A percentile compares a stretch with the other conserved stretches of the same genome.
Evolutionary conservation across 1,140 invertebrate genomes (phyloP).

Genomic region (Pachyrhynchus sulphureomaculatus): DNA sequence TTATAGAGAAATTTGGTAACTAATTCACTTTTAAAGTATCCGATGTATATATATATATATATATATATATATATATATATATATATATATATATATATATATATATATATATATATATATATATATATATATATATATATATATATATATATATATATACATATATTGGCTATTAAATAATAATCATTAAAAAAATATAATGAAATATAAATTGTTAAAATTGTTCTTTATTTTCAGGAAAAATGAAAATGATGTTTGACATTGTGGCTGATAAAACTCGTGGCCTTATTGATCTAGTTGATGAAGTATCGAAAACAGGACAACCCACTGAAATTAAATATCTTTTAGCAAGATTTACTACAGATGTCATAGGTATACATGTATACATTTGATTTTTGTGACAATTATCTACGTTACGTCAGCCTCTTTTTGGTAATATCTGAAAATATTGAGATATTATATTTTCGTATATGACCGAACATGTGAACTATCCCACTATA

Average conservation of each 20-base stretch:
- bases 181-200: too few species aligned
- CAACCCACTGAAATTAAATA: conserved; percentile 1
- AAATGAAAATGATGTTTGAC: conserved; percentile 16
- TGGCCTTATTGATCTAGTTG: neutral
- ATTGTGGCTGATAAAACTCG: neutral
- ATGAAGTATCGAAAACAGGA: neutral
- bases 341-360: conserved; percentile 5
- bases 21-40: too few species aligned
- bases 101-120: too few species aligned
- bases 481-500: too few species aligned
- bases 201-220: neutral
- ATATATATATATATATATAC: too few species aligned
- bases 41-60: too few species aligned
- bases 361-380: conserved; percentile 15
- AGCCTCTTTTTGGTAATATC: neutral
- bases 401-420: neutral
- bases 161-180: too few species aligned
- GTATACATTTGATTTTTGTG: neutral
- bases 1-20: too few species aligned
- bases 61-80: too few species aligned
- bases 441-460: neutral
- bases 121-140: too few species aligned
- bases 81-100: too few species aligned
- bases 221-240: conserved; percentile 2
- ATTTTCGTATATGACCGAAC: neutral